Conservation (phyloP, 1,140 invertebrate genomes). For the Venturia canescens region DNA sequence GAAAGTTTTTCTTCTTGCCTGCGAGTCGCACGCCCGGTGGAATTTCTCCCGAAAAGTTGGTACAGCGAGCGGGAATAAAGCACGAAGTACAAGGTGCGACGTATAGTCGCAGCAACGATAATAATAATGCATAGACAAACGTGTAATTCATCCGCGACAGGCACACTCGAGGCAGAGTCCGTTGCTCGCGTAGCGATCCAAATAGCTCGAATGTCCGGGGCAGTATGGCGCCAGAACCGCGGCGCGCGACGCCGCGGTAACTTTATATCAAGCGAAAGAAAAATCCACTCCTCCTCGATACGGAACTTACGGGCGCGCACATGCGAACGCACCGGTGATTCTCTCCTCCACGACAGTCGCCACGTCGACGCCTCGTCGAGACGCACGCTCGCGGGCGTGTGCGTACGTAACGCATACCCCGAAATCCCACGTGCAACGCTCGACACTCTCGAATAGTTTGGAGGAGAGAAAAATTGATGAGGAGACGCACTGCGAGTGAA, state of each 20-base stretch:
- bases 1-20: too few relatives aligned
- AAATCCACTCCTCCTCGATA: slow-evolving; percentile 21
- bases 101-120: slow-evolving; percentile 7
- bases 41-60: background rate
- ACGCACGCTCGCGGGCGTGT: too few relatives aligned
- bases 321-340: slow-evolving; percentile 7
- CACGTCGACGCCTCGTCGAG: slow-evolving; percentile 13
- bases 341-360: slow-evolving; percentile 26
- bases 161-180: background rate
- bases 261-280: slow-evolving; percentile 55
- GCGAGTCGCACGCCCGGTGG: too few relatives aligned
- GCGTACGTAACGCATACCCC: background rate
- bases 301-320: slow-evolving; percentile 26
- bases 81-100: background rate
- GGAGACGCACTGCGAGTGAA: background rate
- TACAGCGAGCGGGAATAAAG: background rate
- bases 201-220: slow-evolving; percentile 58
- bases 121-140: background rate
- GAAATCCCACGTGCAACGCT: background rate
- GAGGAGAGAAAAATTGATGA: background rate
- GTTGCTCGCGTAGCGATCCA: slow-evolving; percentile 52
- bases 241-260: slow-evolving; percentile 55
- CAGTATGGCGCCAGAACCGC: slow-evolving; percentile 51
- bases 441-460: background rate
- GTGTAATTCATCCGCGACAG: slow-evolving; percentile 3